Percentiles rank a stretch among this genome's conserved stretches.
Evolutionary conservation across 1,140 invertebrate genomes (phyloP).

Genomic region (Zaprionus capensis): DNA sequence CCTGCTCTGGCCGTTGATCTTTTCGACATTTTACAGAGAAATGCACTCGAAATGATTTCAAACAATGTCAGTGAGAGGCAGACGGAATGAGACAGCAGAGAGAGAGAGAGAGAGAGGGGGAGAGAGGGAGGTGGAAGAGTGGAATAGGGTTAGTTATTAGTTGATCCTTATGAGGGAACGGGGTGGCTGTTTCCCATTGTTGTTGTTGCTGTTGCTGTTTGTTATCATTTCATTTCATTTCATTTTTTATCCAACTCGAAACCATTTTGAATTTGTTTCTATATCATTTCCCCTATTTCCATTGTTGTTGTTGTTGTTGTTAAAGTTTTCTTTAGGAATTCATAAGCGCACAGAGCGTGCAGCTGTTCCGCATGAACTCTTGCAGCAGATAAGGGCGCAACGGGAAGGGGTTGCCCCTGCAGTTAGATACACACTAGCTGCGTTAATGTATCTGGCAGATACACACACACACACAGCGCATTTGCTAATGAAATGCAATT

Average conservation of each 20-base stretch:
- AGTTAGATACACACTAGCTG: conserved; percentile 6
- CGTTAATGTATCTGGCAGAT: too few relatives aligned
- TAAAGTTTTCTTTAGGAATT: conserved; percentile 55
- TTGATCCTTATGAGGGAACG: conserved; percentile 35
- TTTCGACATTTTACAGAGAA: conserved; percentile 28
- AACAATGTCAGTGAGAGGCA: background rate
- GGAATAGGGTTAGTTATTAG: conserved; percentile 67
- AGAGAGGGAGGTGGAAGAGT: background rate
- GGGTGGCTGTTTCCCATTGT: conserved; percentile 28
- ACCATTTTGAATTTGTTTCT: conserved; percentile 73
- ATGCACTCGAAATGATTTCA: conserved; percentile 16
- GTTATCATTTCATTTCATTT: conserved; percentile 69
- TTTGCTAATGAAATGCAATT: conserved; percentile 57
- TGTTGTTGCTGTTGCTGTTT: conserved; percentile 39
- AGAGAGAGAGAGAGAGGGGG: conserved; percentile 40
- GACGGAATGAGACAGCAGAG: background rate
- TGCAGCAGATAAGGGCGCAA: conserved; percentile 11
- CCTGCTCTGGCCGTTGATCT: background rate
- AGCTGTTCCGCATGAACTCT: conserved; percentile 57
- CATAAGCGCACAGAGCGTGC: conserved; percentile 55
- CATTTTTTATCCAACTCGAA: conserved; percentile 54
- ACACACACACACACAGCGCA: conserved; percentile 15
- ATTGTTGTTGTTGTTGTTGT: conserved; percentile 20
- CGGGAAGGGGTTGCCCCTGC: background rate
- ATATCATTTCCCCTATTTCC: background rate